A percentile compares a stretch with the other conserved stretches of the same genome.
These are phyloP conservation scores for Prunella strophiata DNA, from an alignment of 2,797 vertebrate species.

Conservation along the genomic window DNA sequence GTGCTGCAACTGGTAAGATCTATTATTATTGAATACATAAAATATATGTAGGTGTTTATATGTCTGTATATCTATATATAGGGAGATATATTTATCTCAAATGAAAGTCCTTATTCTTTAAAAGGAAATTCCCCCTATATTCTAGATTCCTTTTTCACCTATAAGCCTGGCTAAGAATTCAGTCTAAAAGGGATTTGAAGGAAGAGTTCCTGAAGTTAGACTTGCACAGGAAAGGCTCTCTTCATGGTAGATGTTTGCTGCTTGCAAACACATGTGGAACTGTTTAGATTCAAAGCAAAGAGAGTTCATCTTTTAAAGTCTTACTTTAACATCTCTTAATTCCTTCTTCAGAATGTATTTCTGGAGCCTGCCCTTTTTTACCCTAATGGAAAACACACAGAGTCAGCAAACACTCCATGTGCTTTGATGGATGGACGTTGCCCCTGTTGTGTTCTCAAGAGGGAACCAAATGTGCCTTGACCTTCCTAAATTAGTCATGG, in stretches of 20 bases:
- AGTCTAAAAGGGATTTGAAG: neutral
- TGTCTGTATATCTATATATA: neutral
- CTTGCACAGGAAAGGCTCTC: neutral
- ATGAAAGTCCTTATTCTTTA: neutral
- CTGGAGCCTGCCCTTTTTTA: neutral
- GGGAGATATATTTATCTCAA: neutral
- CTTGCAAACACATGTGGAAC: neutral
- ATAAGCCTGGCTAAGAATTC: neutral
- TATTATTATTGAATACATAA: neutral
- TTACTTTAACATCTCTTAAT: neutral
- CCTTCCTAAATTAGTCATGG: constrained; percentile 1
- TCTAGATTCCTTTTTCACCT: neutral
- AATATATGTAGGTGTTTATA: neutral
- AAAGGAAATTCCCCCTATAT: neutral
- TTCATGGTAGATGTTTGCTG: neutral
- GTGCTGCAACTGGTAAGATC: neutral
- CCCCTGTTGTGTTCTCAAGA: neutral
- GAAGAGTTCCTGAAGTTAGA: neutral
- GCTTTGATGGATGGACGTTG: neutral
- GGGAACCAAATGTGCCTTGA: neutral
- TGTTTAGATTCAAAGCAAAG: neutral
- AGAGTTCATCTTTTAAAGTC: neutral
- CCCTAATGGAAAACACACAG: neutral
- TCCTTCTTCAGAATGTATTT: neutral
- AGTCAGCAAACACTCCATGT: neutral